A percentile compares a stretch with the other conserved stretches of the same genome.
Evolutionary conservation across 2,888 invertebrate species (phyloP).

Genomic region (Pegoplata infirma): DNA sequence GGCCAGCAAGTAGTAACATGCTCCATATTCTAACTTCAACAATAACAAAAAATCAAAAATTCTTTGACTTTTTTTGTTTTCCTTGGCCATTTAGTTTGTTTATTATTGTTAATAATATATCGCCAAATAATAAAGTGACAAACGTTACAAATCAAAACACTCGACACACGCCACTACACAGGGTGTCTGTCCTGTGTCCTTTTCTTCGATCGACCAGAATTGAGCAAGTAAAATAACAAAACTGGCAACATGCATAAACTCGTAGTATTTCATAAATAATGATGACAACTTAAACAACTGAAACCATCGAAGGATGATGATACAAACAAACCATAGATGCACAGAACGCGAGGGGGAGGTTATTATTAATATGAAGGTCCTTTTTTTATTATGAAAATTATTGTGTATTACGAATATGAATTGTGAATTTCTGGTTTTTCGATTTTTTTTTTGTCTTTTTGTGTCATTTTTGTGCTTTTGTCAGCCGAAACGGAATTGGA

Average conservation of each 20-base stretch:
- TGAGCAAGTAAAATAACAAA: conserved; percentile 8
- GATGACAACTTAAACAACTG: conserved; percentile 53
- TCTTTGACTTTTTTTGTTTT: background rate
- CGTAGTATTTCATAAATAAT: conserved; percentile 62
- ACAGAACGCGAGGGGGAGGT: conserved; percentile 11
- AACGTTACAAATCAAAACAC: conserved; percentile 77
- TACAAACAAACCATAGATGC: too few relatives aligned
- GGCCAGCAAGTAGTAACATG: background rate
- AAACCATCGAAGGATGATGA: background rate
- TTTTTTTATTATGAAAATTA: conserved; percentile 62
- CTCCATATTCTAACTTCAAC: conserved; percentile 26
- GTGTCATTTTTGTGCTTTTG: conserved; percentile 76
- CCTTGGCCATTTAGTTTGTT: conserved; percentile 45
- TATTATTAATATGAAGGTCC: conserved; percentile 30
- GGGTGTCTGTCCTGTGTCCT: conserved; percentile 51
- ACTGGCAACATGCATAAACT: conserved; percentile 37
- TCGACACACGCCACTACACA: conserved; percentile 71
- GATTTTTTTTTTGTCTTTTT: conserved; percentile 64
- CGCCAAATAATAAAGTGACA: conserved; percentile 77
- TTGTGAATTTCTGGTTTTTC: conserved; percentile 33
- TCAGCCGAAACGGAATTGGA: conserved; percentile 74
- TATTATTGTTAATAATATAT: conserved; percentile 70
- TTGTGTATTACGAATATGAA: conserved; percentile 71
- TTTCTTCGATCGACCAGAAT: conserved; percentile 7
- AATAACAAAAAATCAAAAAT: conserved; percentile 32